phyloP scores from a whole-genome alignment of 2,888 invertebrate species.

The Phrixothrix hirtus region DNA sequence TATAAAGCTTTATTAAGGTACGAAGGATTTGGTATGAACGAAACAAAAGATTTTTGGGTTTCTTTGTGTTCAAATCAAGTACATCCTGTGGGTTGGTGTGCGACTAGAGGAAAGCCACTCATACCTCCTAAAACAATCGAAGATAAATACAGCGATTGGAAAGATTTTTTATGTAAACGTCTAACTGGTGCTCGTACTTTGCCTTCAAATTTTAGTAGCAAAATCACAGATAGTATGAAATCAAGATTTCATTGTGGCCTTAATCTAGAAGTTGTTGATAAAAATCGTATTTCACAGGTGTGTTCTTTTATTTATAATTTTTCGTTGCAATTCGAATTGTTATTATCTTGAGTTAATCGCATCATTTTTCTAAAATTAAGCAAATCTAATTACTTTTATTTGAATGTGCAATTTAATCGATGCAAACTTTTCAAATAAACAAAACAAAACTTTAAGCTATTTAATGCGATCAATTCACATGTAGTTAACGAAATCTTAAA shows the following conservation, averaged over 20 bases:
- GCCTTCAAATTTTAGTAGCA: constrained; percentile 88
- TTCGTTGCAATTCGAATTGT: background rate
- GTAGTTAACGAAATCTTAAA: too few relatives aligned
- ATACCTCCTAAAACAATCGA: constrained; percentile 93
- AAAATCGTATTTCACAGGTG: constrained; percentile 91
- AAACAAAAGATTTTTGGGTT: constrained; percentile 94
- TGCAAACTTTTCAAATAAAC: too few relatives aligned
- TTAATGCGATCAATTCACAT: too few relatives aligned
- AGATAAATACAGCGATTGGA: constrained; percentile 94
- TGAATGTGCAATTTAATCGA: too few relatives aligned
- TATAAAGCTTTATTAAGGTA: constrained; percentile 82
- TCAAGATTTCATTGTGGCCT: constrained; percentile 83
- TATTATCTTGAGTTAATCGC: too few relatives aligned
- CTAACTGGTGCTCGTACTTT: constrained; percentile 94
- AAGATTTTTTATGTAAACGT: constrained; percentile 88
- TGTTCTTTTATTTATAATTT: constrained; percentile 42
- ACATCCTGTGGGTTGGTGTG: constrained; percentile 99
- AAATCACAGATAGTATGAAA: constrained; percentile 81
- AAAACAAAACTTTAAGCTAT: too few relatives aligned
- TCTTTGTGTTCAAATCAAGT: constrained; percentile 87
- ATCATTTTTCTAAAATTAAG: too few relatives aligned
- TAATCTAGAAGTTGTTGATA: constrained; percentile 92
- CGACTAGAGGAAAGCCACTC: constrained; percentile 89
- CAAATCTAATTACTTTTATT: too few relatives aligned
- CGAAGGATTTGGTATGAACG: constrained; percentile 90